These are phyloP conservation scores for Leucozona laternaria DNA, from an alignment of 2,888 invertebrate genomes.

Conservation along the genomic window DNA sequence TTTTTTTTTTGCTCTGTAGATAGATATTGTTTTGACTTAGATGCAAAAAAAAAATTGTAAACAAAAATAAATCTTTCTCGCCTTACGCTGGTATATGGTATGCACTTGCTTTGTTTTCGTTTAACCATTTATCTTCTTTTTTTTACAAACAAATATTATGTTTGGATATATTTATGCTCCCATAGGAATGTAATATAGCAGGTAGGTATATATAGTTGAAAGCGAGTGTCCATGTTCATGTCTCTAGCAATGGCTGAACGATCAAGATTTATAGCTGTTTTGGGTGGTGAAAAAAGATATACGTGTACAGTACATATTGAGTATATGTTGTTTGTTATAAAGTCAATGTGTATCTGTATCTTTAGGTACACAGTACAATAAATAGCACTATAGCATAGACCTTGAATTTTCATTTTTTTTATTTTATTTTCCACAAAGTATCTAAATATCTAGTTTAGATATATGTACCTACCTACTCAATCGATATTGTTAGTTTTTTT, in stretches of 20 bases:
- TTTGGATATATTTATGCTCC: constrained; percentile 11
- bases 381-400: constrained; percentile 21
- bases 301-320: not conserved
- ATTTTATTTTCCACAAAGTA: not conserved
- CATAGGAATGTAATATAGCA: constrained; percentile 37
- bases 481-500: constrained; percentile 15
- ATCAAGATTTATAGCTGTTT: constrained; percentile 66
- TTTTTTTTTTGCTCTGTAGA: constrained; percentile 3
- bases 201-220: not conserved
- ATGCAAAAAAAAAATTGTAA: constrained; percentile 55
- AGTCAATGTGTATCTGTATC: constrained; percentile 12
- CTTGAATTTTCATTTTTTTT: constrained; percentile 36
- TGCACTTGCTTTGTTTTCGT: constrained; percentile 59
- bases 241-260: constrained; percentile 24
- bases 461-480: not conserved
- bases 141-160: constrained; percentile 10
- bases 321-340: not conserved
- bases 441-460: not conserved
- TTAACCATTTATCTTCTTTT: constrained; percentile 49
- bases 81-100: not conserved
- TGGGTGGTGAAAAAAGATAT: constrained; percentile 7
- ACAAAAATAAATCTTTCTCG: constrained; percentile 47
- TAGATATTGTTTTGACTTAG: constrained; percentile 34
- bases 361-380: not conserved
- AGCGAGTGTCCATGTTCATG: constrained; percentile 36